Conservation (phyloP, 2,797 vertebrate species). For the Clarias laeviceps region DNA sequence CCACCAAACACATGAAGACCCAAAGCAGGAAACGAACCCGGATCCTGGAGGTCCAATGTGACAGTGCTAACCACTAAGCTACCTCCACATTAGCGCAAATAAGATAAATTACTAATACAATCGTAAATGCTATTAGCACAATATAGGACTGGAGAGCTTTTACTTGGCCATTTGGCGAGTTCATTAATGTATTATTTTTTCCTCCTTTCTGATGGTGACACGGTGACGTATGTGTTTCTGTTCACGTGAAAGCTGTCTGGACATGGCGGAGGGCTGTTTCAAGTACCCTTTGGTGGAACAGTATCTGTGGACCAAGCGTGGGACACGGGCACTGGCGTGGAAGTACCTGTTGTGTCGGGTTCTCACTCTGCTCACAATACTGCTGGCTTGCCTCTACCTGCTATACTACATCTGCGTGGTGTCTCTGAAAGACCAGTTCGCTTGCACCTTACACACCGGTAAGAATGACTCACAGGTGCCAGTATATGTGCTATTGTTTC, state of each 20-base stretch:
- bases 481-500: background rate
- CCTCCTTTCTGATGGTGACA: background rate
- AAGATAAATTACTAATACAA: no score
- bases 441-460: conserved; percentile 83
- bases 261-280: conserved; percentile 85
- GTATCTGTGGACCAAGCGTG: conserved; percentile 90
- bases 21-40: no score
- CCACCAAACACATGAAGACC: no score
- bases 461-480: background rate
- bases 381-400: conserved; percentile 83
- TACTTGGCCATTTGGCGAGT: background rate
- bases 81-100: no score
- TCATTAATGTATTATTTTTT: background rate
- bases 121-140: no score
- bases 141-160: background rate
- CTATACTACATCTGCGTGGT: conserved; percentile 90
- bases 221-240: background rate
- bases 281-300: conserved; percentile 95
- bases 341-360: conserved; percentile 85
- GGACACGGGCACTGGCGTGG: conserved; percentile 75
- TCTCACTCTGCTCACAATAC: conserved; percentile 79
- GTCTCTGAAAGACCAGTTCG: conserved; percentile 87
- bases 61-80: no score
- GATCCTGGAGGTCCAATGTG: no score
- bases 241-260: conserved; percentile 75